Evolutionary conservation across 1,140 invertebrate genomes (phyloP).

Genomic region (Adoxophyes honmai): DNA sequence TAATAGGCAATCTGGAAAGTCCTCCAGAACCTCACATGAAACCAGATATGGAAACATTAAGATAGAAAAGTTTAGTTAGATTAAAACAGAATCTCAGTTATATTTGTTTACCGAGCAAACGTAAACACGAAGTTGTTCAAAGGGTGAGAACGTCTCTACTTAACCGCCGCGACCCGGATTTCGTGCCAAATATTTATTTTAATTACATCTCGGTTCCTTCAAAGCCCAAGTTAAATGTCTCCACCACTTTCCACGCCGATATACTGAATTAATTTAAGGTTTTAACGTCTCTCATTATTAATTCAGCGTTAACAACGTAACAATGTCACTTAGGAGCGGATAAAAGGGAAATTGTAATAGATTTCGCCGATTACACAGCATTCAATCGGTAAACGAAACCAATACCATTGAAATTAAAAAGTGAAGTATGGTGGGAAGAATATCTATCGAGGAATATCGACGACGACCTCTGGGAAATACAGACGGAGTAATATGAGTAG

Average conservation of each 20-base stretch:
- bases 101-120: slow-evolving; percentile 71
- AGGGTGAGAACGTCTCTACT: slow-evolving; percentile 65
- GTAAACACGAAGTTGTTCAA: slow-evolving; percentile 72
- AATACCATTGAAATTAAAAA: slow-evolving; percentile 18
- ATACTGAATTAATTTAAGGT: slow-evolving; percentile 42
- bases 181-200: slow-evolving; percentile 73
- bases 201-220: slow-evolving; percentile 62
- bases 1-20: no score
- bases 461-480: slow-evolving; percentile 34
- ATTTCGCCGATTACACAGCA: slow-evolving; percentile 11
- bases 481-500: slow-evolving; percentile 29
- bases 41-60: not conserved
- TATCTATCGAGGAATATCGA: slow-evolving; percentile 28
- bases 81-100: slow-evolving; percentile 61
- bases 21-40: no score
- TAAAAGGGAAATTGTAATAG: slow-evolving; percentile 10
- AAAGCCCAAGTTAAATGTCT: slow-evolving; percentile 53
- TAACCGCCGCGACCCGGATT: slow-evolving; percentile 65
- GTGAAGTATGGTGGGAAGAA: slow-evolving; percentile 19
- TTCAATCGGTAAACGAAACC: slow-evolving; percentile 11
- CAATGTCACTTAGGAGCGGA: slow-evolving; percentile 1
- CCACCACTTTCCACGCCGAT: slow-evolving; percentile 36
- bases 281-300: slow-evolving; percentile 14
- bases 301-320: slow-evolving; percentile 2
- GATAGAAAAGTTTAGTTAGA: slow-evolving; percentile 43